phyloP scores from a whole-genome alignment of 2,888 invertebrate genomes.

The Antitype chi region DNA sequence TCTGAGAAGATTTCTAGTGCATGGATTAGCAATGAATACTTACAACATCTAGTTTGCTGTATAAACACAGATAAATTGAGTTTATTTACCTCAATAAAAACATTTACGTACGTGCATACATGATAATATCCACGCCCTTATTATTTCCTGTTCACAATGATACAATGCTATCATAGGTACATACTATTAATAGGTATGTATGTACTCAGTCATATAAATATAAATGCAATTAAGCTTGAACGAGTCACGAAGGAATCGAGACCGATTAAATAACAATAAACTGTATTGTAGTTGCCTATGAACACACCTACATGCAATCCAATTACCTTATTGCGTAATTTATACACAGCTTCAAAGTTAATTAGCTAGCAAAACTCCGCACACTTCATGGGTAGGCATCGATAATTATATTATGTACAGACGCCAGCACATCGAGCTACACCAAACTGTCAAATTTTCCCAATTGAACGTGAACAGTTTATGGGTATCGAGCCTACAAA shows the following conservation, averaged over 20 bases:
- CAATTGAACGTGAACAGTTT: no score
- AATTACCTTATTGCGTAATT: not conserved
- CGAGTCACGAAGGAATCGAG: slow-evolving; percentile 22
- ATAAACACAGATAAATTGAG: slow-evolving; percentile 14
- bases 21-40: slow-evolving; percentile 9
- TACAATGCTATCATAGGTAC: slow-evolving; percentile 1
- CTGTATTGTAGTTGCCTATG: slow-evolving; percentile 1
- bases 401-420: no score
- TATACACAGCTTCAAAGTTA: not conserved
- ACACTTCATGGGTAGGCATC: not conserved
- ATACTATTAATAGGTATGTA: not conserved
- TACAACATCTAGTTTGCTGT: not conserved
- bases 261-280: slow-evolving; percentile 26
- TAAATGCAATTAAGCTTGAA: slow-evolving; percentile 13
- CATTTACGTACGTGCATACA: not conserved
- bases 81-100: slow-evolving; percentile 29
- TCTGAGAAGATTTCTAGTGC: not conserved
- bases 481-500: no score
- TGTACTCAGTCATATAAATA: not conserved
- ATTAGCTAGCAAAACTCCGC: not conserved
- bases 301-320: not conserved
- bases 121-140: not conserved
- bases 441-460: no score
- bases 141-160: slow-evolving; percentile 8
- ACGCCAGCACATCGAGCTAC: no score